Evolutionary conservation across 23 tunicate species (phyloP).

Genomic region (Ascidia mentula): DNA sequence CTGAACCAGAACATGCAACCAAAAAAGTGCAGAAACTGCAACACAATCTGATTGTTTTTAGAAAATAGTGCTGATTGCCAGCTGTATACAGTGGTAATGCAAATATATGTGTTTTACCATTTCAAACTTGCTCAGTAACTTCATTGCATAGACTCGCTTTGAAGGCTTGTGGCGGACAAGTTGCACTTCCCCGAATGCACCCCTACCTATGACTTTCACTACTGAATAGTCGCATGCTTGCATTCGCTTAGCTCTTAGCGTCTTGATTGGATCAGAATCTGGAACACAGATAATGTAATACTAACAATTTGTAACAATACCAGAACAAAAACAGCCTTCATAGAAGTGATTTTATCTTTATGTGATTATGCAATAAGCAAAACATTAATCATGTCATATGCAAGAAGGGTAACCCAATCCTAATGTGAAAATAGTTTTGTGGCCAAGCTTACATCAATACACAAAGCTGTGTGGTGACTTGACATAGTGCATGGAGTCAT

Average conservation of each 20-base stretch:
- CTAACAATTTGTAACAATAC: too few relatives aligned
- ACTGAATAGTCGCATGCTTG: conserved; percentile 64
- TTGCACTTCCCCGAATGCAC: conserved; percentile 97
- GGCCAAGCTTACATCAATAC: too few relatives aligned
- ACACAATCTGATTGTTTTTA: neutral
- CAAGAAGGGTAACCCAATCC: too few relatives aligned
- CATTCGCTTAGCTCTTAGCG: conserved; percentile 65
- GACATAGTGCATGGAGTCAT: too few relatives aligned
- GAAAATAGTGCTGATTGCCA: neutral
- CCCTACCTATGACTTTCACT: conserved; percentile 94
- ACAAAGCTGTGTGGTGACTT: too few relatives aligned
- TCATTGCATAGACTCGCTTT: conserved; percentile 88
- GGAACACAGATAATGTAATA: neutral
- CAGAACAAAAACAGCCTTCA: too few relatives aligned
- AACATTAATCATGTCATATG: too few relatives aligned
- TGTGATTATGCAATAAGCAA: too few relatives aligned
- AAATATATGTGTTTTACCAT: conserved; percentile 57
- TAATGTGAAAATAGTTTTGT: too few relatives aligned
- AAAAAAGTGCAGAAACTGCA: too few relatives aligned
- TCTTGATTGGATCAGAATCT: conserved; percentile 53
- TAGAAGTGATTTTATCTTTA: too few relatives aligned
- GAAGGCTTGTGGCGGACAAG: conserved; percentile 87
- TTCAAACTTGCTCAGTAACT: conserved; percentile 85
- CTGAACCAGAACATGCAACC: neutral
- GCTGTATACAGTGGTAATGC: neutral